These are phyloP conservation scores for Florisuga fusca DNA, from an alignment of 2,797 vertebrate species.

Conservation along the genomic window DNA sequence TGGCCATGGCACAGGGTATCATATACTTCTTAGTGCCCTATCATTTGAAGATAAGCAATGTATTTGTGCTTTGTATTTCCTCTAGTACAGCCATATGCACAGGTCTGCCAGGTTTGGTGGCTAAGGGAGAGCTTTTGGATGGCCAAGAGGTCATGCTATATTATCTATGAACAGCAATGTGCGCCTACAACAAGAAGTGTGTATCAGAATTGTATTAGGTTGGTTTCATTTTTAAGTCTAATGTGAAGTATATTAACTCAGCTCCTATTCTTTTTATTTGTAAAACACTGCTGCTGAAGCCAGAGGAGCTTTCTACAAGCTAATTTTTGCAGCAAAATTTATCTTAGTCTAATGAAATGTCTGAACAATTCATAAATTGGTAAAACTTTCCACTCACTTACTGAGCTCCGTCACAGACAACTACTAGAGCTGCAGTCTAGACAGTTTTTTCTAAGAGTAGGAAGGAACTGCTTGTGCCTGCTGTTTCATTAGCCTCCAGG, in stretches of 20 bases:
- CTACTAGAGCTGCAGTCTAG: conserved; percentile 31
- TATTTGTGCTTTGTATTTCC: background rate
- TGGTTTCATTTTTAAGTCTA: background rate
- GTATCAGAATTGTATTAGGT: background rate
- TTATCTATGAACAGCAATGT: background rate
- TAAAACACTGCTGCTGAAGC: background rate
- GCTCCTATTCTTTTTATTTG: background rate
- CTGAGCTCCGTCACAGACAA: background rate
- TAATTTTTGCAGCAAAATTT: conserved; percentile 20
- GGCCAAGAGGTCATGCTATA: background rate
- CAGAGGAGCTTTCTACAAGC: background rate
- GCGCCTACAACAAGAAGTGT: background rate
- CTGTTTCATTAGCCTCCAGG: conserved; percentile 13
- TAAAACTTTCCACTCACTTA: conserved; percentile 4
- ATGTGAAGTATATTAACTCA: background rate
- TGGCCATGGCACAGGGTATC: background rate
- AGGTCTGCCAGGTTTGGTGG: background rate
- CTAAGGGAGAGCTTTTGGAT: background rate
- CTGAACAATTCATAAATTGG: background rate
- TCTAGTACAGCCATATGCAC: background rate
- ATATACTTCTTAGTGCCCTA: background rate
- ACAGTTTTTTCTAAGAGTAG: conserved; percentile 7
- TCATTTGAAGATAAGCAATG: background rate
- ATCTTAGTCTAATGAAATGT: conserved; percentile 13
- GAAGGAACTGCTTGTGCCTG: conserved; percentile 35